These are phyloP conservation scores for Drosophila stalkeri DNA, from an alignment of 2,888 invertebrate species.

Conservation along the genomic window DNA sequence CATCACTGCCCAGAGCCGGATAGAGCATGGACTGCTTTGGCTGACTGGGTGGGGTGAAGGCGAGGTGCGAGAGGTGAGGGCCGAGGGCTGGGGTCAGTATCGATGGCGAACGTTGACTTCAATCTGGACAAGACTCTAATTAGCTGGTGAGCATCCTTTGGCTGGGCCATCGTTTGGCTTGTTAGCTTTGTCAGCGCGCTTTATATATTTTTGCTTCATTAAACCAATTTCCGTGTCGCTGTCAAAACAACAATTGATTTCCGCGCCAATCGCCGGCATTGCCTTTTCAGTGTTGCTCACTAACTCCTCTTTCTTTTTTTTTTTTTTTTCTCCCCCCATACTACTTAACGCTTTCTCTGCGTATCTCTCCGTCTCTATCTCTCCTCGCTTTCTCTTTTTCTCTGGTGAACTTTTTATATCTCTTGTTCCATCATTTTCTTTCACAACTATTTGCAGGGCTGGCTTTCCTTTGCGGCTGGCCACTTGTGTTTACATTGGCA, in stretches of 20 bases:
- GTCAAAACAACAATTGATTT: constrained; percentile 81
- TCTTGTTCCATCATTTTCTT: constrained; percentile 35
- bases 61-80: too few relatives aligned
- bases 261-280: constrained; percentile 75
- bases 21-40: not conserved
- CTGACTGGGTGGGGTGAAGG: not conserved
- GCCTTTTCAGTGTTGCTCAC: constrained; percentile 49
- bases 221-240: constrained; percentile 81
- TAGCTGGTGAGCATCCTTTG: constrained; percentile 52
- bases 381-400: not conserved
- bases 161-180: constrained; percentile 56
- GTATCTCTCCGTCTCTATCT: not conserved
- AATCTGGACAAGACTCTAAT: constrained; percentile 74
- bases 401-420: constrained; percentile 48
- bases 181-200: constrained; percentile 76
- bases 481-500: constrained; percentile 80
- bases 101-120: constrained; percentile 35
- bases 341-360: constrained; percentile 12
- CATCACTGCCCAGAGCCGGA: constrained; percentile 48
- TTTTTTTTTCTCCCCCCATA: too few relatives aligned
- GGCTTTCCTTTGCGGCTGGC: constrained; percentile 72
- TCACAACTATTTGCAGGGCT: constrained; percentile 47
- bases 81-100: not conserved
- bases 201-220: constrained; percentile 78
- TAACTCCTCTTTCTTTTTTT: not conserved